A percentile compares a stretch with the other conserved stretches of the same genome.
Conservation (phyloP, 2,797 vertebrate genomes). For the Perodicticus potto region DNA sequence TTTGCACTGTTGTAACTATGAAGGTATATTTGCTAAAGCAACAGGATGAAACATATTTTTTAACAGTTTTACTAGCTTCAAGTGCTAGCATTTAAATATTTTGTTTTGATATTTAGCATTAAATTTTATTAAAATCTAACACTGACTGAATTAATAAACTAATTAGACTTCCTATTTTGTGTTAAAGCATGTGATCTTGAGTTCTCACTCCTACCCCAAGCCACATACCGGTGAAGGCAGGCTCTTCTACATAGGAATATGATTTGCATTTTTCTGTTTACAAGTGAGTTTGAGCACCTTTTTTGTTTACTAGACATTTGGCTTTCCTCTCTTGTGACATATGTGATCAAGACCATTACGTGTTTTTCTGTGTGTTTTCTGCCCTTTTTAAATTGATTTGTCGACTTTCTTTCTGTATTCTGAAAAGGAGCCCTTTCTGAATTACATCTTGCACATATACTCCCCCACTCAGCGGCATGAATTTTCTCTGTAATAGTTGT, state of each 20-base stretch:
- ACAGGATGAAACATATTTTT: background rate
- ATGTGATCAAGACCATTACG: background rate
- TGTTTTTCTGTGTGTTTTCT: background rate
- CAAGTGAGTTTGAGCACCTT: too few species aligned
- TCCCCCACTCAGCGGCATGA: background rate
- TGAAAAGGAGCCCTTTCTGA: background rate
- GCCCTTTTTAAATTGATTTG: background rate
- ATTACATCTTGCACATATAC: background rate
- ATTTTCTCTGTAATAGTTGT: background rate
- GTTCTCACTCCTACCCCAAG: background rate
- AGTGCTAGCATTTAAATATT: background rate
- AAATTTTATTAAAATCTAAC: background rate
- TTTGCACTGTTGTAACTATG: background rate
- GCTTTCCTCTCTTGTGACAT: background rate
- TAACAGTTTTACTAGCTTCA: background rate
- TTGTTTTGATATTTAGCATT: background rate
- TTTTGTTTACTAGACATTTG: background rate
- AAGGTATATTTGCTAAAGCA: background rate
- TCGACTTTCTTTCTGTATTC: background rate
- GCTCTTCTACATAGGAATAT: too few species aligned
- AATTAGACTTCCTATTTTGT: background rate
- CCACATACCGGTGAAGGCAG: background rate
- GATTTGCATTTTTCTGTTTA: background rate
- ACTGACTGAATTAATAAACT: background rate
- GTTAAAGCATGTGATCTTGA: background rate